Base-by-base conservation (phyloP, 2,797 vertebrate genomes). In the Chloroceryle amazona region DNA sequence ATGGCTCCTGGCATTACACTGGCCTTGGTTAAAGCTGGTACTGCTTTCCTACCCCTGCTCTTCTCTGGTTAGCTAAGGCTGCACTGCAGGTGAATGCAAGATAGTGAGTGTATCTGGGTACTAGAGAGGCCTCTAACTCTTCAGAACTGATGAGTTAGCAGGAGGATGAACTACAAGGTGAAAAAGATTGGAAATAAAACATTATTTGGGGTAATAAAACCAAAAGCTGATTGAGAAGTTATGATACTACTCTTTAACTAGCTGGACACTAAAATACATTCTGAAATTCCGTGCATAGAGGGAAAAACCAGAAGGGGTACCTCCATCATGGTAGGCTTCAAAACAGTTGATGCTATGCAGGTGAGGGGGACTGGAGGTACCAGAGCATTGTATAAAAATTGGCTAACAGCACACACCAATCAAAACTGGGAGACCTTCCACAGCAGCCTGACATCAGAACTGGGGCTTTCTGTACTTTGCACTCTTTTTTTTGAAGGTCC, bases 251-350 rank as follows among this genome's bases (percentile, higher is more conserved):
- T 46, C 15, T n/a, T n/a, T 29, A 41, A 18, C 33, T 28, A 52
- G 14, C 12, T 10, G 4, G 18, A 35, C 47, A 72, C 12, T 14
- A 35, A 26, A 51, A 20, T 1, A 13, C 28, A 35, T 25, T 25
- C 39, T 42, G 52, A 42, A 46, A 55, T 54, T 18, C 26, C 54
- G 31, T 22, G 35, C 25, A 6, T 4, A 5, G 9, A 35, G 19
- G 42, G 20, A 37, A 39, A 62, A 55, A 2, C 26, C 9, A 44
- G 26, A 81, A 16, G 8, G 16, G 31, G 10, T 25, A 28, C 16
- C 28, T 41, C 6, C 2, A 0, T 5, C 26, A 14, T 1, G 1
- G 3, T 0, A 44, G 73, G 31, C 23, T 66, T 41, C 22, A 23
- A 18, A 11, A 1, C 12, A 28, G 26, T 26, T 41, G 22, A 1